A percentile compares a stretch with the other conserved stretches of the same genome.
phyloP scores from a whole-genome alignment of 2,888 invertebrate genomes.

The Mesorhabditis sp. region DNA sequence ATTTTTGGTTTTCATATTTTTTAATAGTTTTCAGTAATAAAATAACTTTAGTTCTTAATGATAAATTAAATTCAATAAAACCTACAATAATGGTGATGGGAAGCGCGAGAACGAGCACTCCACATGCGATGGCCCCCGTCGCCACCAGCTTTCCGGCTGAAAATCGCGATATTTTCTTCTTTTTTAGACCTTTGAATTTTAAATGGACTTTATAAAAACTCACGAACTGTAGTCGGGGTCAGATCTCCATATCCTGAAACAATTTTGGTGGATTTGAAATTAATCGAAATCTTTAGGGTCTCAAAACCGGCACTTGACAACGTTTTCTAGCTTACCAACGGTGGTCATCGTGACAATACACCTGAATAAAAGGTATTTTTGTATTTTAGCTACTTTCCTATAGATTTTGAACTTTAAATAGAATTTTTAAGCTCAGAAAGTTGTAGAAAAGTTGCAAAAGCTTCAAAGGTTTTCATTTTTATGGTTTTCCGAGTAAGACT shows the following conservation, averaged over 20 bases:
- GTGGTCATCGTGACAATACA: constrained; percentile 52
- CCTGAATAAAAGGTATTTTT: constrained; percentile 15
- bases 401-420: not conserved
- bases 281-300: not conserved
- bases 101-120: constrained; percentile 37
- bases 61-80: constrained; percentile 1
- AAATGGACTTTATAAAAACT: constrained; percentile 17
- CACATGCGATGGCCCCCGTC: constrained; percentile 44
- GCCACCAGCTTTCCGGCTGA: constrained; percentile 52
- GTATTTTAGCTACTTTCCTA: no score
- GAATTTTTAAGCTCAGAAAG: not conserved
- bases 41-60: not conserved
- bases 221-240: constrained; percentile 46
- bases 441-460: not conserved
- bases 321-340: constrained; percentile 27
- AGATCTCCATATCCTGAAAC: constrained; percentile 48
- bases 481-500: no score
- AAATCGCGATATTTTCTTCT: constrained; percentile 11
- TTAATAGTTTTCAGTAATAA: not conserved
- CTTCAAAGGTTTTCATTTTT: no score
- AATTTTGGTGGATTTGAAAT: not conserved
- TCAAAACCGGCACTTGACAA: constrained; percentile 8
- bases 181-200: not conserved
- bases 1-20: constrained; percentile 7
- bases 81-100: constrained; percentile 47